Percentiles rank a stretch among this genome's conserved stretches.
Conservation (phyloP, 1,140 invertebrate genomes). For the Formica exsecta region DNA sequence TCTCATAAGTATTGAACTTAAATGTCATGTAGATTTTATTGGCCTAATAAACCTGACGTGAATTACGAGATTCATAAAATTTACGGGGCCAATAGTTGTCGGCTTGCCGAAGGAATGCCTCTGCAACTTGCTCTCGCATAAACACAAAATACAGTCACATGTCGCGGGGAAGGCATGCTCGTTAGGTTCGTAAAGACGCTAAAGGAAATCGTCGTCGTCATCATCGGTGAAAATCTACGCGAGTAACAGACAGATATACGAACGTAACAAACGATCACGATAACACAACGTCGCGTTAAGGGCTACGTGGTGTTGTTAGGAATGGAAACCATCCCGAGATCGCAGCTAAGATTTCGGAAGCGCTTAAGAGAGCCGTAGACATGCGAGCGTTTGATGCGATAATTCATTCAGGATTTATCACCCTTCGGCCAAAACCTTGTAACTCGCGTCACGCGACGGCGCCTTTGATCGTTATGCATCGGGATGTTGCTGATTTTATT, state of each 20-base stretch:
- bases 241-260: conserved; percentile 59
- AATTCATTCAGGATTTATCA: conserved; percentile 74
- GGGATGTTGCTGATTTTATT: conserved; percentile 62
- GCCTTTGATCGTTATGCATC: conserved; percentile 27
- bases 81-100: conserved; percentile 12
- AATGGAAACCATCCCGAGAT: conserved; percentile 65
- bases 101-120: conserved; percentile 25
- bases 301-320: conserved; percentile 2
- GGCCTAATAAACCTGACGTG: neutral
- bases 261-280: conserved; percentile 64
- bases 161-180: conserved; percentile 10
- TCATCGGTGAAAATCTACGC: conserved; percentile 46
- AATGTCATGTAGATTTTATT: conserved; percentile 26
- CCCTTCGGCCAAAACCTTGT: conserved; percentile 13
- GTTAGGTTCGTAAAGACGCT: conserved; percentile 7
- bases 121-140: conserved; percentile 26
- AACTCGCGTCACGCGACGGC: conserved; percentile 61
- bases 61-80: conserved; percentile 38
- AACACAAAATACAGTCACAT: conserved; percentile 13
- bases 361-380: conserved; percentile 65
- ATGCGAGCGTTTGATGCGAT: conserved; percentile 61
- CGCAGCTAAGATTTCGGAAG: conserved; percentile 72
- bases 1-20: neutral
- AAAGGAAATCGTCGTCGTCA: conserved; percentile 25
- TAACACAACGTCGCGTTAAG: conserved; percentile 55